Evolutionary conservation across 2,888 invertebrate species (phyloP), one percentile per base, ranked within the genome.

Genomic region (Philhelius pedissequus): DNA sequence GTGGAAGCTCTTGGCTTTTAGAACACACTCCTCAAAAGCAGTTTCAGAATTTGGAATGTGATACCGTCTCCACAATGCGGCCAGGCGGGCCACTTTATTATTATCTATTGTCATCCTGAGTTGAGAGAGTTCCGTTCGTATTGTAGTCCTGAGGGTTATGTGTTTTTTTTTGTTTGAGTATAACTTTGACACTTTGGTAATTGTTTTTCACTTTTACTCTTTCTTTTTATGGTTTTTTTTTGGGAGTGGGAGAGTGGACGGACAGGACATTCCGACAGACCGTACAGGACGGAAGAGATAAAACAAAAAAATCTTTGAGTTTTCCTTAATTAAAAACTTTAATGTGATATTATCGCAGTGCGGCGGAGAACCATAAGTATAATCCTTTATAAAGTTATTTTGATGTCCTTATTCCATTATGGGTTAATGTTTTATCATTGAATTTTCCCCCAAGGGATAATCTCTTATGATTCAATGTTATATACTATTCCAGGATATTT

Each of bases 271-370:
- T 40, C n/a, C 48, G 64, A 64, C 48, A 5, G 43, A 48, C 8
- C 11, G 52, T 52, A 18, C n/a, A n/a, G 56, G 45, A 74, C 35
- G n/a, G 27, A 40, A 52, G 35, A 27, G 69, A 70, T 69, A 62
- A 62, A 77, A 64, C 11, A 11, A 22, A 58, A 66, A 66, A 50
- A 79, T 75, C 74, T 80, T 38, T 64, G 69, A 70, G 40, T 56
- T 78, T 78, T 70, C 74, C 56, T 83, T 83, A 83, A 83, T 83
- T 83, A 83, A 83, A 83, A 83, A 83, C 79, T 83, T 83, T 75
- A 73, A 83, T 78, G 15, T 35, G 54, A 81, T 58, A 58, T 40
- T 35, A 30, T 70, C 70, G 4, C 11, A 11, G 8, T 13, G 9
- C 0, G 9, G 9, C 45, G 13, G 20, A 13, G 1, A 43, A 54